Conservation (phyloP, 2,888 invertebrate genomes). For the Acanthacorydalis orientalis region DNA sequence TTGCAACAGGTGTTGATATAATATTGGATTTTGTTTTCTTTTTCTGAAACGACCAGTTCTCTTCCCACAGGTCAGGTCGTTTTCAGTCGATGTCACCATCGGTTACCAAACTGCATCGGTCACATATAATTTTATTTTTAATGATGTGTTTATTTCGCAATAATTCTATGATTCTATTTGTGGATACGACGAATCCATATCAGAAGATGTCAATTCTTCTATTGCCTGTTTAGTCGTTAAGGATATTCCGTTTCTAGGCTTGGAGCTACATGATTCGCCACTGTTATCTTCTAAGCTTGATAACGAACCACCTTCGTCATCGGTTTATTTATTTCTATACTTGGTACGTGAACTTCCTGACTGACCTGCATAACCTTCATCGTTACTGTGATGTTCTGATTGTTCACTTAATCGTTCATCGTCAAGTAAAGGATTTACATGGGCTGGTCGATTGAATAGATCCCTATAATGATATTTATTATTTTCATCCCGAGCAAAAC, state of each 20-base stretch:
- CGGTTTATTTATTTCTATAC: neutral
- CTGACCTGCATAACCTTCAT: neutral
- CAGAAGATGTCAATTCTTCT: slow-evolving; percentile 21
- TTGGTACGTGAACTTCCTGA: neutral
- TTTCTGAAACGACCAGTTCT: slow-evolving; percentile 78
- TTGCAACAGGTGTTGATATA: slow-evolving; percentile 51
- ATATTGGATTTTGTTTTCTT: slow-evolving; percentile 39
- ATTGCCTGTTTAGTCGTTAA: slow-evolving; percentile 25
- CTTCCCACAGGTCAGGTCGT: slow-evolving; percentile 46
- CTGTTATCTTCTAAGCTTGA: slow-evolving; percentile 25
- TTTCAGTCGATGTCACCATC: neutral
- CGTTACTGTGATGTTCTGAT: neutral
- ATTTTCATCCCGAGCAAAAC: slow-evolving; percentile 18
- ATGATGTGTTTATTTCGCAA: neutral
- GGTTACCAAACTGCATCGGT: neutral
- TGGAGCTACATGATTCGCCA: slow-evolving; percentile 17
- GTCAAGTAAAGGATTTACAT: neutral
- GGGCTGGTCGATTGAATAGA: slow-evolving; percentile 7
- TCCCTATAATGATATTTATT: slow-evolving; percentile 20
- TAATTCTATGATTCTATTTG: slow-evolving; percentile 7
- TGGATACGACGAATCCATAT: slow-evolving; percentile 15
- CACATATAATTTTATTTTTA: no score
- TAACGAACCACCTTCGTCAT: slow-evolving; percentile 18
- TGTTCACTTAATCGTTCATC: neutral
- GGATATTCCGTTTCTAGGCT: slow-evolving; percentile 22